phyloP scores from a whole-genome alignment of 1,140 invertebrate genomes.

The Drosophila truncata region DNA sequence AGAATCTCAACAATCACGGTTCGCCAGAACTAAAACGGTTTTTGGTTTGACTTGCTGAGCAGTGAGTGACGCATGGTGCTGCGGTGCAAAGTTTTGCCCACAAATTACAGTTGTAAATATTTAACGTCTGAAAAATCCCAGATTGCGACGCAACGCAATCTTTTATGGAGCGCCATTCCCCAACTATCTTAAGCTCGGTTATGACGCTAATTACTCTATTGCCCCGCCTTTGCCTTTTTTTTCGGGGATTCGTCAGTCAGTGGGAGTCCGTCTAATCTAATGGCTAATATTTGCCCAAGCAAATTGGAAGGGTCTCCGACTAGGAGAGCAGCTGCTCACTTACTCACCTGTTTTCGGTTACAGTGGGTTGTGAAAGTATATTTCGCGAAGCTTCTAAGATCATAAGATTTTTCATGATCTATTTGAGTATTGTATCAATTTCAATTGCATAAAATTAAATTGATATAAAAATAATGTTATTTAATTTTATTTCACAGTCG shows the following conservation, averaged over 20 bases:
- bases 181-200: constrained; percentile 14
- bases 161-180: constrained; percentile 1
- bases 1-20: constrained; percentile 20
- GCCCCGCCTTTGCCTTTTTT: background rate
- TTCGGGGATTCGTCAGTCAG: background rate
- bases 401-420: background rate
- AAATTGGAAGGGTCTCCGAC: constrained; percentile 16
- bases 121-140: constrained; percentile 32
- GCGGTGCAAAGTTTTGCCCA: constrained; percentile 27
- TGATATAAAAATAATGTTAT: too few relatives aligned
- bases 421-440: background rate
- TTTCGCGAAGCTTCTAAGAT: background rate
- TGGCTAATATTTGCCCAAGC: constrained; percentile 24
- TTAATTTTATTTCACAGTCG: too few relatives aligned
- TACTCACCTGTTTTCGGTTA: background rate
- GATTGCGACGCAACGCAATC: background rate
- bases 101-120: constrained; percentile 44
- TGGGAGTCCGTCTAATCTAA: constrained; percentile 25
- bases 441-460: too few relatives aligned
- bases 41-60: constrained; percentile 2
- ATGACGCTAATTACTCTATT: constrained; percentile 14
- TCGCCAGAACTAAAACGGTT: constrained; percentile 5
- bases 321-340: background rate
- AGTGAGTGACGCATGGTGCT: constrained; percentile 20
- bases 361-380: background rate